Percentiles rank a stretch among this genome's conserved stretches.
phyloP scores from a whole-genome alignment of 1,140 invertebrate genomes.

The Wiebesia pumilae region DNA sequence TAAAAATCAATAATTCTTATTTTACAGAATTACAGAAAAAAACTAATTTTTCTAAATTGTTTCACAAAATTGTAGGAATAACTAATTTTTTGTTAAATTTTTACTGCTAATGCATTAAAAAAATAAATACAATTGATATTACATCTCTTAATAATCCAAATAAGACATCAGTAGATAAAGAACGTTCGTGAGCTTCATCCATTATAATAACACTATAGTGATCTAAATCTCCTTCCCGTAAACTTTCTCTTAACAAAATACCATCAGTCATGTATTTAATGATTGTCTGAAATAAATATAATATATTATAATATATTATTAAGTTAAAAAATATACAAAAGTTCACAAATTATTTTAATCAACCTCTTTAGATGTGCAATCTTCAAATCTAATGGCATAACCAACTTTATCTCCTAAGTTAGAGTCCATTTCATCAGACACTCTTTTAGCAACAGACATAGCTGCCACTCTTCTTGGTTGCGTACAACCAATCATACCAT shows the following conservation, averaged over 20 bases:
- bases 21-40: not conserved
- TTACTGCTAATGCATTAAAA: not conserved
- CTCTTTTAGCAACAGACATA: conserved; percentile 99
- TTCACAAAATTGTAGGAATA: too few species aligned
- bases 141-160: conserved; percentile 97
- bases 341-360: not conserved
- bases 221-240: conserved; percentile 95
- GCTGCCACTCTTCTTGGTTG: conserved; percentile 95
- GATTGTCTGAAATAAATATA: conserved; percentile 82
- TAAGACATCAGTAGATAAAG: conserved; percentile 97
- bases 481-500: conserved; percentile 97
- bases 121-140: conserved; percentile 64
- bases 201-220: conserved; percentile 98
- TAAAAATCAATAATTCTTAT: too few species aligned
- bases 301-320: conserved; percentile 32
- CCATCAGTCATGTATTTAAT: conserved; percentile 99
- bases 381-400: conserved; percentile 99
- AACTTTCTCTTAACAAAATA: conserved; percentile 95
- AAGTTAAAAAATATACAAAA: conserved; percentile 14
- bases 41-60: too few species aligned
- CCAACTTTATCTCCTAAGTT: conserved; percentile 94
- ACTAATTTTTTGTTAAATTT: too few species aligned
- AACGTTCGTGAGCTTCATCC: conserved; percentile 99
- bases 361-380: conserved; percentile 92
- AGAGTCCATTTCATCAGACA: conserved; percentile 97